Base-by-base conservation (phyloP, 2,888 invertebrate genomes). In the Atrina japonica region DNA sequence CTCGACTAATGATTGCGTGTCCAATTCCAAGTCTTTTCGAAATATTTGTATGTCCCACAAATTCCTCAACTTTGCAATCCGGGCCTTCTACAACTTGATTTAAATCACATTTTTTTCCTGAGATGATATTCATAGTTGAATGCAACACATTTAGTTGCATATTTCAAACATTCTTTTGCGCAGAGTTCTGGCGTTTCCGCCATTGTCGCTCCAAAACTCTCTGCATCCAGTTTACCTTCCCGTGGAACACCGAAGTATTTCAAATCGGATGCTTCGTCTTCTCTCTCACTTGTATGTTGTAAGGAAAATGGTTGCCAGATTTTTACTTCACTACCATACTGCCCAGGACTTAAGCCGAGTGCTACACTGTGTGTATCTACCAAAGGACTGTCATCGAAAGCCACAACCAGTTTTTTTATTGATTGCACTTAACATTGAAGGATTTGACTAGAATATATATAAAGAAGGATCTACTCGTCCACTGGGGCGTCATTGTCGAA, bases 401-500 rank as follows among this genome's bases (percentile, higher is more conserved):
- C 77, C 1, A 83, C 58, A 2, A 84, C 76, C n/a, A n/a, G n/a
- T n/a, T n/a, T n/a, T n/a, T n/a, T n/a, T n/a, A n/a, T n/a, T n/a
- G 16, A 74, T 76, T 0, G 78, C 83, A 25, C 73, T 60, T 0
- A 86, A 55, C 49, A 65, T 79, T 11, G 69, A 65, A 0, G 83
- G 78, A 70, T n/a, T n/a, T 84, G 83, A 68, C 84, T 83, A 16
- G 84, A 81, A 56, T 65, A 81, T 14, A 59, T 47, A 58, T 81
- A n/a, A 82, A 0, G 81, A 68, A 45, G 81, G 76, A 40, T 82
- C 83, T 21, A 86, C 80, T 30, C 85, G 58, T 1, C 85, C 86
- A 59, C 82, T 2, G 86, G 86, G 21, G 82, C 56, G 1, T 84
- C 83, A 29, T 73, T 81, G 58, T 86, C 86, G 58, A 70, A 86